Evolutionary conservation across 1,140 invertebrate genomes (phyloP).

Genomic region (Drosophila ogumai): DNA sequence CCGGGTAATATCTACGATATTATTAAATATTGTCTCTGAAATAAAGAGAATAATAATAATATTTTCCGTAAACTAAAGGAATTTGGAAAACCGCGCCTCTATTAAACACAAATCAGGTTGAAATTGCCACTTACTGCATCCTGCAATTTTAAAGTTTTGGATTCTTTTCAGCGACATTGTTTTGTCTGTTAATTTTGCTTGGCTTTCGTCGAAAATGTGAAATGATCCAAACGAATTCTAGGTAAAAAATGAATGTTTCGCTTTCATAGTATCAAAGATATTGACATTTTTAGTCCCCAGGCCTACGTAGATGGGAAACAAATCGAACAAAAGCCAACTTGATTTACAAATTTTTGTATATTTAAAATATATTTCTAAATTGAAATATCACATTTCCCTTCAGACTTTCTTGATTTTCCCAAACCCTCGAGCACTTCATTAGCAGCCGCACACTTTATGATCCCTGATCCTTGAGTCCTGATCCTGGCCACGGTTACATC

Average conservation of each 20-base stretch:
- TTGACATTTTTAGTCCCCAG: background rate
- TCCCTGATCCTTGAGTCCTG: conserved; percentile 4
- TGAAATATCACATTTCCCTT: background rate
- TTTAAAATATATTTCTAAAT: background rate
- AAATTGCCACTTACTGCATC: too few species aligned
- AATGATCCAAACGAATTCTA: background rate
- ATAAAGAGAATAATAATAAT: too few species aligned
- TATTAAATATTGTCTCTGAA: too few species aligned
- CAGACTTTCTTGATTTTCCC: background rate
- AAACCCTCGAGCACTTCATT: conserved; percentile 11
- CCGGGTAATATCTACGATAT: too few species aligned
- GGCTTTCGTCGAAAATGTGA: background rate
- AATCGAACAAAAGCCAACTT: background rate
- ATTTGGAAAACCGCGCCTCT: too few species aligned
- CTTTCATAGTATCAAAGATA: background rate
- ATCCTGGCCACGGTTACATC: conserved; percentile 28
- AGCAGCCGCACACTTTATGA: conserved; percentile 29
- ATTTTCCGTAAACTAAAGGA: too few species aligned
- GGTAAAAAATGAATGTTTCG: background rate
- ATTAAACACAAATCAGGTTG: too few species aligned
- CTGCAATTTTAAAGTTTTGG: too few species aligned
- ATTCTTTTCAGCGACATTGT: too few species aligned
- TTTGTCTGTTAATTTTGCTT: too few species aligned
- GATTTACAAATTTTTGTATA: background rate
- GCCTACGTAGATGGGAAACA: background rate